These are phyloP conservation scores for Stichodactyla mertensii DNA, from an alignment of 64 coral and sea anemone species.

Conservation along the genomic window DNA sequence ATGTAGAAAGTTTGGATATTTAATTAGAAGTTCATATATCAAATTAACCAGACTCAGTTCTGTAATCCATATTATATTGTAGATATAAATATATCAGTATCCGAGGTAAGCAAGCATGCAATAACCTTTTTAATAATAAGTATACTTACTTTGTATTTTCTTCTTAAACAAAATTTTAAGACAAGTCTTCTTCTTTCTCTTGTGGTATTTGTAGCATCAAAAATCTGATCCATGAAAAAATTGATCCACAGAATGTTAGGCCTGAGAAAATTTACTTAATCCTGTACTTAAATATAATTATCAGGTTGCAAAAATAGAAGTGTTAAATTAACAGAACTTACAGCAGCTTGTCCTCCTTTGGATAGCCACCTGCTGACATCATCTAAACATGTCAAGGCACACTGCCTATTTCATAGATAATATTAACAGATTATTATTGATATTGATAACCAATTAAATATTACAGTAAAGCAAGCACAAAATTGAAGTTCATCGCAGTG, in stretches of 20 bases:
- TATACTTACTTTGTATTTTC: conserved; percentile 76
- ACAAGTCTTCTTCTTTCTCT: conserved; percentile 75
- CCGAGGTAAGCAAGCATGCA: not conserved
- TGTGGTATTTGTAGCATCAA: conserved; percentile 98
- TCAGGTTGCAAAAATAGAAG: no score
- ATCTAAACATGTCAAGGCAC: conserved; percentile 75
- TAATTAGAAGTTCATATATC: not conserved
- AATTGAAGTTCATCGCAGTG: no score
- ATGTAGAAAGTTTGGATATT: not conserved
- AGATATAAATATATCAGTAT: not conserved
- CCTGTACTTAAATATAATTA: no score
- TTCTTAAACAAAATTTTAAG: conserved; percentile 68
- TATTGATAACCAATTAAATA: no score
- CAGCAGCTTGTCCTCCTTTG: conserved; percentile 68
- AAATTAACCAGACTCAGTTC: no score
- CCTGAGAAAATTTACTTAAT: no score
- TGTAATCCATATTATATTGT: no score
- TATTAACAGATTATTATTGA: no score
- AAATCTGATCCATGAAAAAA: conserved; percentile 51
- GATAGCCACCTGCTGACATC: conserved; percentile 80
- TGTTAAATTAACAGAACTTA: conserved; percentile 15
- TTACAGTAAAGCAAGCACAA: no score
- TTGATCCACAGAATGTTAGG: no score
- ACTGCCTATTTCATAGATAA: conserved; percentile 42
- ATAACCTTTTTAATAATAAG: not conserved